These are phyloP conservation scores for Sardinella longiceps DNA, from an alignment of 2,797 vertebrate genomes.

Conservation along the genomic window DNA sequence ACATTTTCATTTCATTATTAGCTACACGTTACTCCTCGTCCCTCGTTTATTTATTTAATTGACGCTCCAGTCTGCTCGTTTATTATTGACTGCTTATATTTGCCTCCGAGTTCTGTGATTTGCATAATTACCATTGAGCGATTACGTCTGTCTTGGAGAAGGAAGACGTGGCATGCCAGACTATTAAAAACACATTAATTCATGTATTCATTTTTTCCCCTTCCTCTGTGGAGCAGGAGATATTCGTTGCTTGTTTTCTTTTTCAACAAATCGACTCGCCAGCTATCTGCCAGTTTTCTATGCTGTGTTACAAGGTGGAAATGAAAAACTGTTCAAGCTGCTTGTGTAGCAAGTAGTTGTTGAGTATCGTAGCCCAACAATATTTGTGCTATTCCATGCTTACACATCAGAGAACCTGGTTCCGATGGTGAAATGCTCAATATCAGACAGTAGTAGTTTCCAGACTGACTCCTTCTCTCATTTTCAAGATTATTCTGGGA, in stretches of 20 bases:
- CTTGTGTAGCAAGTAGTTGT: neutral
- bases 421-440: neutral
- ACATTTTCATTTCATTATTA: constrained; percentile 59
- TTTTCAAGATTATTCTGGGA: too few species aligned
- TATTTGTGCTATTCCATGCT: neutral
- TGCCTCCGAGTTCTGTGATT: constrained; percentile 51
- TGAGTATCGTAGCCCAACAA: neutral
- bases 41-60: constrained; percentile 43
- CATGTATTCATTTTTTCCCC: constrained; percentile 21
- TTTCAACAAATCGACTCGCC: neutral
- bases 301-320: neutral
- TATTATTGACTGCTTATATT: constrained; percentile 54
- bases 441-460: neutral
- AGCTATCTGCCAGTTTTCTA: neutral
- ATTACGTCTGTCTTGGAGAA: constrained; percentile 25
- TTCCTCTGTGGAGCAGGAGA: neutral
- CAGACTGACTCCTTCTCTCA: neutral
- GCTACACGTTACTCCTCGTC: constrained; percentile 33
- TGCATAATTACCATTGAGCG: constrained; percentile 52
- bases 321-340: neutral
- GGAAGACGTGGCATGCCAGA: neutral
- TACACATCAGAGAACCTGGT: neutral
- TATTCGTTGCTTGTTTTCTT: neutral
- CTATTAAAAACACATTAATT: constrained; percentile 45
- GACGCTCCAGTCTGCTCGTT: constrained; percentile 53